Base-by-base conservation (phyloP, 2,888 invertebrate species). In the Heliconius cydno region DNA sequence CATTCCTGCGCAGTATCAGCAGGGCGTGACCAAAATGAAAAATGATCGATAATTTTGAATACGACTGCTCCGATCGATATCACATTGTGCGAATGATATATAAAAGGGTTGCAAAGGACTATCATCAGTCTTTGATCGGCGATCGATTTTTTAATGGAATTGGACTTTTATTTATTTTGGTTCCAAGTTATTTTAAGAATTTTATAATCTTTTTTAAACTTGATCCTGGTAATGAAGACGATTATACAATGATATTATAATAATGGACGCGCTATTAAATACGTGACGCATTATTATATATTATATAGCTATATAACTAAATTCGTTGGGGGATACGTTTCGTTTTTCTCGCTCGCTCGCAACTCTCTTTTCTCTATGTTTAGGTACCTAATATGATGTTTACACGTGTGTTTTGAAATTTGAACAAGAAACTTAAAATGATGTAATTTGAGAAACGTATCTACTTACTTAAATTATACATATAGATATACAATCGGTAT, bases 1-100 rank as follows among this genome's bases (percentile, higher is more conserved):
- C 38, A 65, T 65, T 38, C 65, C 22, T 46, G 25, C 75, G 19
- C 41, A 80, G 79, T 82, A 80, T 74, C 78, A 82, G 75, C 65
- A 77, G 81, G 84, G 84, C 84, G 84, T 85, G 80, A 85, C 83
- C 81, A 73, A 82, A 82, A 82, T 83, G 83, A 83, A 83, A 83
- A 83, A 85, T 85, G 85, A 85, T 86, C 84, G 85, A 85, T 86
- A 84, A 84, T 84, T 82, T 80, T 76, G 81, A 84, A 86, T 84
- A 84, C 80, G 82, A 84, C 83, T 85, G 83, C 79, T 79, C 80
- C 82, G 84, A 84, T 85, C 84, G 81, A 81, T 85, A 85, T 86
- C 83, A 76, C 78, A 84, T 84, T 85, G 84, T 86, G 84, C 80
- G 82, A 85, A 83, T 83, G 83, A 86, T 82, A 84, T 84, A 84